Base-by-base conservation (phyloP, 2,888 invertebrate genomes). In the Melanchra persicariae region DNA sequence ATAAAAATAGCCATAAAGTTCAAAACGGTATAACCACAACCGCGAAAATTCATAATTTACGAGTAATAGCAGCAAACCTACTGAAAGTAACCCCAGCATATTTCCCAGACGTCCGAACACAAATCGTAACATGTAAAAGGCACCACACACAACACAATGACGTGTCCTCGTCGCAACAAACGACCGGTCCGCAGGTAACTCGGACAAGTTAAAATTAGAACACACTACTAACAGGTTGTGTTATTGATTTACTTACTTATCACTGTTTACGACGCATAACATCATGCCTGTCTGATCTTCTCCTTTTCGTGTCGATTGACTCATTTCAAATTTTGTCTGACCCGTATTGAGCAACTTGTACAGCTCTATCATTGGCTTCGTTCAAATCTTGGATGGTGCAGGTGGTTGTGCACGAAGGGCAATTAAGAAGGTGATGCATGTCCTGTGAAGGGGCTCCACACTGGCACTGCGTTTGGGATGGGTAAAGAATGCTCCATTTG, bases 171-270 rank as follows among this genome's bases (percentile, higher is more conserved):
- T 15, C 66, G 71, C 37, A 68, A 70, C 72, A 64, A 67, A 62
- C 58, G 43, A 70, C 79, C 74, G 62, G 79, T 79, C 58, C 0
- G 55, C 79, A 67, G 66, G 75, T 67, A 75, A 79, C 66, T 61
- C 76, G 70, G 64, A 60, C 74, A 24, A 49, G 58, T 77, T 83
- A 55, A 74, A 82, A 82, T 77, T 81, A 78, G 83, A 78, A 47
- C 83, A 49, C 61, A 69, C 63, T 40, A 82, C 60, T 43, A 57
- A 64, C 80, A 74, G 72, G 70, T 81, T 52, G 22, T 70, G 58
- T 69, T 82, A 82, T 82, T 68, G 77, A 77, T 77, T 74, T 63
- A 55, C 67, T 63, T 60, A 59, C 24, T 55, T 55, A 60, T 63
- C 17, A 34, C 22, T 67, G 63, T 71, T 57, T 54, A 54, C 30